A percentile compares a stretch with the other conserved stretches of the same genome.
phyloP scores from a whole-genome alignment of 2,888 invertebrate species.

The Apamea epomidion region DNA sequence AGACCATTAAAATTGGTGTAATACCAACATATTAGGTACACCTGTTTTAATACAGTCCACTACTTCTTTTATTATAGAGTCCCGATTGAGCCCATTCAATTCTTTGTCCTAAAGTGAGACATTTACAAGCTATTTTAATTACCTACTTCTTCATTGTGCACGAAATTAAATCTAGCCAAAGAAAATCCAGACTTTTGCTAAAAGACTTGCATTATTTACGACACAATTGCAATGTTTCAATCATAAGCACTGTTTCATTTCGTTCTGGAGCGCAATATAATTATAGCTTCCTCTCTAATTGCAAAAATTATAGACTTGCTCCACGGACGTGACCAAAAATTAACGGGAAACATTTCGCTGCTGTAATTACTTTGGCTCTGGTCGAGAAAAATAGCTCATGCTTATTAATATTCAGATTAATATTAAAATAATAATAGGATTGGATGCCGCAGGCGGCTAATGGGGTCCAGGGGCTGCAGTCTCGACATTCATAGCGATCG shows the following conservation, averaged over 20 bases:
- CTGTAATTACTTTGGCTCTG: conserved; percentile 4
- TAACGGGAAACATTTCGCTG: background rate
- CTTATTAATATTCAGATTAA: conserved; percentile 19
- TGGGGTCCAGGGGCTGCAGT: too few species aligned
- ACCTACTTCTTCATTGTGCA: background rate
- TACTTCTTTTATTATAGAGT: too few species aligned
- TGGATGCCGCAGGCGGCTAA: too few species aligned
- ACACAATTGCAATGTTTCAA: conserved; percentile 11
- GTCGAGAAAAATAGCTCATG: background rate
- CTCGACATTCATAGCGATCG: too few species aligned
- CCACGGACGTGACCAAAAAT: conserved; percentile 7
- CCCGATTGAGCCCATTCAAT: too few species aligned
- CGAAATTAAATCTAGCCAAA: background rate
- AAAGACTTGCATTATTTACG: conserved; percentile 17
- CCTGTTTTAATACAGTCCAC: too few species aligned
- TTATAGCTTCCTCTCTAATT: conserved; percentile 40
- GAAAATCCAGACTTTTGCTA: background rate
- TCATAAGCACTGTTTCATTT: conserved; percentile 25
- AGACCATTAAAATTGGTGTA: too few species aligned
- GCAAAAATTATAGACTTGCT: conserved; percentile 31
- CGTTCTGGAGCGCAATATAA: conserved; percentile 5
- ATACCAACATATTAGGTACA: too few species aligned
- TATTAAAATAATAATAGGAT: background rate
- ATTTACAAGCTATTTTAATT: background rate
- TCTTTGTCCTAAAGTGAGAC: background rate